These are phyloP conservation scores for Nephila pilipes DNA, from an alignment of 1,140 invertebrate genomes.

Conservation along the genomic window DNA sequence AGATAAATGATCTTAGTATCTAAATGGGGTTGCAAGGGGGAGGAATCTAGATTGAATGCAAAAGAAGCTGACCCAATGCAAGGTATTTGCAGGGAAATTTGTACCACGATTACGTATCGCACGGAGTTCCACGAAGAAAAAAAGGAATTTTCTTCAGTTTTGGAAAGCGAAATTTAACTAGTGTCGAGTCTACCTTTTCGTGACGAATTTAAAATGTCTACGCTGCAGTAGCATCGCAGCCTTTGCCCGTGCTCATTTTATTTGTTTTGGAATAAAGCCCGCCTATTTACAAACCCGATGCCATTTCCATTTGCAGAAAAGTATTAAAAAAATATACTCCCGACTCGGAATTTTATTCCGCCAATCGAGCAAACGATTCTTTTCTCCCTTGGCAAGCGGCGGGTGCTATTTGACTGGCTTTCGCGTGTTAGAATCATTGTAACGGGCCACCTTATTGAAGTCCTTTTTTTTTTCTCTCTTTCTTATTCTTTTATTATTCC, in stretches of 20 bases:
- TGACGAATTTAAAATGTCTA: slow-evolving; percentile 71
- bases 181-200: slow-evolving; percentile 32
- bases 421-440: slow-evolving; percentile 52
- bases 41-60: slow-evolving; percentile 3
- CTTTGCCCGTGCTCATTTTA: slow-evolving; percentile 40
- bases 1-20: slow-evolving; percentile 72
- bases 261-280: slow-evolving; percentile 54
- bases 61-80: slow-evolving; percentile 19
- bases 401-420: slow-evolving; percentile 37
- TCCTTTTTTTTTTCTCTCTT: slow-evolving; percentile 17
- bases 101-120: slow-evolving; percentile 57
- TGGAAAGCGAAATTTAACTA: slow-evolving; percentile 44
- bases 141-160: background rate
- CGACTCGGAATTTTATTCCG: slow-evolving; percentile 65
- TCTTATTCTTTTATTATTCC: too few relatives aligned
- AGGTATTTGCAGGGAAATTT: slow-evolving; percentile 58
- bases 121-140: slow-evolving; percentile 12
- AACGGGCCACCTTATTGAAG: slow-evolving; percentile 42
- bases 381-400: background rate
- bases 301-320: slow-evolving; percentile 57
- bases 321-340: slow-evolving; percentile 50
- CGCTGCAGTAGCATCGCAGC: background rate
- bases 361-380: slow-evolving; percentile 67
- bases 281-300: slow-evolving; percentile 47
- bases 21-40: slow-evolving; percentile 2